Evolutionary conservation across 2,797 vertebrate species (phyloP), one percentile per base, ranked within the genome.

Genomic region (Borostomias antarcticus): DNA sequence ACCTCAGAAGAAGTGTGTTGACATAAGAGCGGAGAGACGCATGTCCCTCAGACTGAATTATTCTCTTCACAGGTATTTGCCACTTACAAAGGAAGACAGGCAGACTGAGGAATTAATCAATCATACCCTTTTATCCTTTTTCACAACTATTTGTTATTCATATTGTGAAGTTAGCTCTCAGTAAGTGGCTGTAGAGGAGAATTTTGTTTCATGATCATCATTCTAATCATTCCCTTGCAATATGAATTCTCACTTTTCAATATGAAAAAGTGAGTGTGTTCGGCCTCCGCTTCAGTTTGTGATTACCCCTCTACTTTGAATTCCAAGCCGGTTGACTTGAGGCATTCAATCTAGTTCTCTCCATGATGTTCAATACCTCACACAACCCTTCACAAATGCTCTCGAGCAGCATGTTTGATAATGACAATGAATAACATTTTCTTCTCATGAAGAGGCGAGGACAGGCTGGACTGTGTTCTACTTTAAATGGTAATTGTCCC

Each of bases 1-100:
- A 90, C 91, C 90, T 91, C 88, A 87, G 89, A 91, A 88, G 81
- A 88, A 90, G 90, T 86, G 80, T 84, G 89, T 90, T 92, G 89
- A 92, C 89, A 89, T 74, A 78, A 78, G 83, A 82, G 78, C 80
- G 74, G 73, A 76, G 85, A n/a, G 91, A 89, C 81, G 77, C 79
- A 85, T 83, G 87, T 87, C 79, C 71, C 79, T 78, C 69, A 83
- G 82, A 89, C 79, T 86, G 84, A 89, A 90, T 91, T 88, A 90
- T 87, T 85, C 85, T 89, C 89, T 91, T 92, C 86, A 89, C 81
- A 91, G 83, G 85, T 90, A 86, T 89, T 87, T 90, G 85, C 87
- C 82, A 83, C 88, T 88, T 87, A 79, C 75, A 82, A 80, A 82
- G 70, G 64, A 81, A 79, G 80, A 87, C 64, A 85, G 86, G 73